Percentiles rank a stretch among this genome's conserved stretches.
Evolutionary conservation across 1,140 invertebrate species (phyloP).

Genomic region (Caenorhabditis brenneri): DNA sequence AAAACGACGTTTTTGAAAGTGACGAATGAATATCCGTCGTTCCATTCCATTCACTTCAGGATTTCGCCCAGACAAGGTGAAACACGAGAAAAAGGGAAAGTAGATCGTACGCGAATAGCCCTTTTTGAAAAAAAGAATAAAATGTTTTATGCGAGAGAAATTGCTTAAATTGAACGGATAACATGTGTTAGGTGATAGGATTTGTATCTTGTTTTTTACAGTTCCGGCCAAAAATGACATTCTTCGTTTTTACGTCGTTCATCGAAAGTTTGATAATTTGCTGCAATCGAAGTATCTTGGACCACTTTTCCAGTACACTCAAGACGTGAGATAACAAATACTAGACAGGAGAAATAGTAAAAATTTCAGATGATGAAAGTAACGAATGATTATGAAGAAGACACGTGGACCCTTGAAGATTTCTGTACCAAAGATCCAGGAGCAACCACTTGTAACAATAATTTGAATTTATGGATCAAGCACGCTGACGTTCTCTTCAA

Average conservation of each 20-base stretch:
- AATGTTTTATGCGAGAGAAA: neutral
- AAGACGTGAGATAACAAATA: slow-evolving; percentile 63
- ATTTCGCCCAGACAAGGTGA: neutral
- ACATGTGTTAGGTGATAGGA: neutral
- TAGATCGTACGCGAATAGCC: neutral
- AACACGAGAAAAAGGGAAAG: slow-evolving; percentile 23
- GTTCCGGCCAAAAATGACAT: slow-evolving; percentile 62
- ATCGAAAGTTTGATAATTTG: slow-evolving; percentile 68
- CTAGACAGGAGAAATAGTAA: neutral
- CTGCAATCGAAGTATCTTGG: slow-evolving; percentile 66
- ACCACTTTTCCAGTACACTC: slow-evolving; percentile 65
- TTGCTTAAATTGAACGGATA: neutral
- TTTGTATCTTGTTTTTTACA: neutral
- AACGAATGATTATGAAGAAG: slow-evolving; percentile 47
- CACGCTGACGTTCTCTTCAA: slow-evolving; percentile 70
- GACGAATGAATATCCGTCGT: slow-evolving; percentile 32
- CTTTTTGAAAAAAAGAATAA: neutral
- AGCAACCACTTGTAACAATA: slow-evolving; percentile 59
- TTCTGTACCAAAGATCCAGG: slow-evolving; percentile 65
- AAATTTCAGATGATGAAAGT: slow-evolving; percentile 49
- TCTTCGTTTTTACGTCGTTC: slow-evolving; percentile 70
- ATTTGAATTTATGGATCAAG: slow-evolving; percentile 69
- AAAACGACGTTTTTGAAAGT: slow-evolving; percentile 5
- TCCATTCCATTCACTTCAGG: slow-evolving; percentile 1
- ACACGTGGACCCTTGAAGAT: slow-evolving; percentile 62